phyloP scores from a whole-genome alignment of 2,797 vertebrate genomes.

The Microhierax caerulescens region DNA sequence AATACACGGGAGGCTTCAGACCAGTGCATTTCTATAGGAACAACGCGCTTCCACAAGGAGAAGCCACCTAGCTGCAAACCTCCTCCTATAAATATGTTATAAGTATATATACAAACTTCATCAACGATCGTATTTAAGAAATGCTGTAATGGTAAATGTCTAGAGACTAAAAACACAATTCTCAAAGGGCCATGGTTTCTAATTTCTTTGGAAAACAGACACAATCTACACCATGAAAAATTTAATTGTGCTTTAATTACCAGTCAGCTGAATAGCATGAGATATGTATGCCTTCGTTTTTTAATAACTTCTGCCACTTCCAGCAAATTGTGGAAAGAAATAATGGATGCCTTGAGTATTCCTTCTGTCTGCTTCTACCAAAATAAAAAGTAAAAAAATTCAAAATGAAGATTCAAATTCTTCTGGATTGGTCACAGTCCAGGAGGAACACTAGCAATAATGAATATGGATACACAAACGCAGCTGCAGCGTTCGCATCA shows the following conservation, averaged over 20 bases:
- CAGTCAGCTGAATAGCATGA: constrained; percentile 67
- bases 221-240: constrained; percentile 68
- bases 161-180: constrained; percentile 46
- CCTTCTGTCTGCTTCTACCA: constrained; percentile 36
- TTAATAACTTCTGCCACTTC: constrained; percentile 68
- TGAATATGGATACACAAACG: background rate
- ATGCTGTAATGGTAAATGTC: constrained; percentile 47
- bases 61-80: background rate
- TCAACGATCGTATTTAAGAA: constrained; percentile 34
- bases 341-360: constrained; percentile 62
- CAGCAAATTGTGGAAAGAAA: constrained; percentile 67
- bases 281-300: constrained; percentile 68
- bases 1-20: background rate
- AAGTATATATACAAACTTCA: background rate
- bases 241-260: constrained; percentile 75
- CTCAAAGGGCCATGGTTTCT: constrained; percentile 41
- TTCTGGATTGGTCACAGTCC: constrained; percentile 52
- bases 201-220: constrained; percentile 63
- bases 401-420: constrained; percentile 42
- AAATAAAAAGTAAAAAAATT: constrained; percentile 23
- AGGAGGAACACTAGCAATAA: constrained; percentile 35
- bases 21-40: background rate
- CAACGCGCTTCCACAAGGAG: background rate
- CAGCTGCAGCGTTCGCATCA: constrained; percentile 6
- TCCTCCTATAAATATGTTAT: background rate